These are phyloP conservation scores for Magallana nippona DNA, from an alignment of 2,888 invertebrate genomes.

Conservation along the genomic window DNA sequence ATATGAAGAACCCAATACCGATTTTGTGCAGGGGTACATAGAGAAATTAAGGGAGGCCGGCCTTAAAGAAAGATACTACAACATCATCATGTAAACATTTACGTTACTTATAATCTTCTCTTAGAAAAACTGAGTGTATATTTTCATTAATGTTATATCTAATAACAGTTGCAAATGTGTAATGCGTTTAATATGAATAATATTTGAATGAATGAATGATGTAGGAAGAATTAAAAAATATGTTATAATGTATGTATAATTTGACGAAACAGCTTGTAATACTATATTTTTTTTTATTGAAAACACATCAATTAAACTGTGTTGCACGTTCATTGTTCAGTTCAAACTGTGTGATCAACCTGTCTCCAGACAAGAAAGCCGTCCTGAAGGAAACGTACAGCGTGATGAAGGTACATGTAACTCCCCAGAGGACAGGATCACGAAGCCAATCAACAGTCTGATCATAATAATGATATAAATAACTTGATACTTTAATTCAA, in stretches of 20 bases:
- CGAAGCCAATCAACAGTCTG: too few relatives aligned
- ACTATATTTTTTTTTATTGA: too few relatives aligned
- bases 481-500: too few relatives aligned
- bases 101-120: not conserved
- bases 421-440: not conserved
- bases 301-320: too few relatives aligned
- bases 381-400: conserved; percentile 71
- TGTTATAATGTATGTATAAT: too few relatives aligned
- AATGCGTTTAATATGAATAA: too few relatives aligned
- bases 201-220: too few relatives aligned
- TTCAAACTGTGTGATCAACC: conserved; percentile 77
- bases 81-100: conserved; percentile 71
- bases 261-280: too few relatives aligned
- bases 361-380: conserved; percentile 73
- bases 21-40: conserved; percentile 74
- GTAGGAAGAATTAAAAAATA: too few relatives aligned
- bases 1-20: conserved; percentile 68
- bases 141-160: too few relatives aligned
- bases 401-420: conserved; percentile 75
- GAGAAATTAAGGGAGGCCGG: conserved; percentile 72
- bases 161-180: too few relatives aligned
- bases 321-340: conserved; percentile 56
- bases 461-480: too few relatives aligned
- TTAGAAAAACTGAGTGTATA: not conserved
- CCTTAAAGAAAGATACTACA: conserved; percentile 65